These are phyloP conservation scores for Lucinisca nassula DNA, from an alignment of 2,888 invertebrate genomes.

Conservation along the genomic window DNA sequence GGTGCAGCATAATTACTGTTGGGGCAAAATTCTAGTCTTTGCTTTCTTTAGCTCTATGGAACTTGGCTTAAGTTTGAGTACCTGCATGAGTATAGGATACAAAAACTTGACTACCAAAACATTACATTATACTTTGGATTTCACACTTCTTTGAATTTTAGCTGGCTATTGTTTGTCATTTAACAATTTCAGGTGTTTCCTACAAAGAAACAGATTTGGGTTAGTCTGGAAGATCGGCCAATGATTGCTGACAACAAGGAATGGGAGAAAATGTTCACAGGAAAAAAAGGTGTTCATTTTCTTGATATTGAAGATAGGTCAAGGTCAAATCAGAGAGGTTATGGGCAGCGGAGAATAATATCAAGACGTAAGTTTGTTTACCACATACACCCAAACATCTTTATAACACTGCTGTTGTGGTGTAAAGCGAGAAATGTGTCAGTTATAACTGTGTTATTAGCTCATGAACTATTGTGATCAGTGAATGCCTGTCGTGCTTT, in stretches of 20 bases:
- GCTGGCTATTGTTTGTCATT: no score
- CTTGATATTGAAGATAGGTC: constrained; percentile 73
- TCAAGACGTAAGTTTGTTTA: background rate
- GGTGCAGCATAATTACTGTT: no score
- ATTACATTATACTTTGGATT: background rate
- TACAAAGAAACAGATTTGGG: constrained; percentile 80
- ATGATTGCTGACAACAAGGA: constrained; percentile 83
- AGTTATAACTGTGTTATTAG: background rate
- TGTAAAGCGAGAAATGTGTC: background rate
- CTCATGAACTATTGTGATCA: background rate
- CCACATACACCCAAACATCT: background rate
- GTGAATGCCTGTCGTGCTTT: background rate
- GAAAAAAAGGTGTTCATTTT: constrained; percentile 78
- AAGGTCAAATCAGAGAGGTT: background rate
- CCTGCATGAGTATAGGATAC: no score
- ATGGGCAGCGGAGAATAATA: background rate
- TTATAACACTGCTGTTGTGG: background rate
- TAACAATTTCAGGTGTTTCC: constrained; percentile 81
- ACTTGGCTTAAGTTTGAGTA: no score
- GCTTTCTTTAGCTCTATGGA: no score
- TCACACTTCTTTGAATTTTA: no score
- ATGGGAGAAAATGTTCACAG: constrained; percentile 79
- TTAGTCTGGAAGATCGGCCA: constrained; percentile 80
- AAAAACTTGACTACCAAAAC: no score
- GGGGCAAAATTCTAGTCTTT: background rate